Base-by-base conservation (phyloP, 2,888 invertebrate species). In the Andrena praecox region DNA sequence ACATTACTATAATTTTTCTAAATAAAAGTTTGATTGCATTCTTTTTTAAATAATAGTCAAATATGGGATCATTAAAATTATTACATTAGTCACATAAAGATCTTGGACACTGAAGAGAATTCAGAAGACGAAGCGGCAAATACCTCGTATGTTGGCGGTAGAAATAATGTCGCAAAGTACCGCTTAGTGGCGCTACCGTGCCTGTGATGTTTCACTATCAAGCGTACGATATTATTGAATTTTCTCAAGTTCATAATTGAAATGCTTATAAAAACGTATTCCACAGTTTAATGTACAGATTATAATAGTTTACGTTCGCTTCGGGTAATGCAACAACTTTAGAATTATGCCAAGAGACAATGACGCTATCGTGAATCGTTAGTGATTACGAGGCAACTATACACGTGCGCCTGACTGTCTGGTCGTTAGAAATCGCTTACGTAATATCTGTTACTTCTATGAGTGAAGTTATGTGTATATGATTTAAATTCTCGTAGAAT, bases 111-210 rank as follows among this genome's bases (percentile, higher is more conserved):
- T 2, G 12, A 10, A 35, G 12, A 16, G 7, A 42, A 48, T 64
- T 48, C 6, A 27, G 3, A 27, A 71, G 33, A 12, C 33, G 52
- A 10, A 64, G 5, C 5, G 24, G 31, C 29, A 66, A 64, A 35
- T 85, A 87, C 87, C 86, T 82, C 42, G 29, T 67, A 59, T 5
- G 8, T 64, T 73, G 73, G 73, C 70, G 71, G 70, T n/a, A 54
- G 72, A 74, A 69, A 24, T 75, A 81, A 50, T 63, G 66, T 50
- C 6, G 56, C 20, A 12, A 31, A 24, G 2, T 54, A 72, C 16
- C 77, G 77, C 16, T 31, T 27, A 8, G 35, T 7, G 29, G 66
- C 70, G 76, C 68, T 60, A 4, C 27, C 8, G 33, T 33, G 50
- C 20, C 35, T 42, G 6, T 6, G 50, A 33, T 48, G 69, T 5